These are phyloP conservation scores for Neoscelio sp. DNA, from an alignment of 2,888 invertebrate genomes.

Conservation along the genomic window DNA sequence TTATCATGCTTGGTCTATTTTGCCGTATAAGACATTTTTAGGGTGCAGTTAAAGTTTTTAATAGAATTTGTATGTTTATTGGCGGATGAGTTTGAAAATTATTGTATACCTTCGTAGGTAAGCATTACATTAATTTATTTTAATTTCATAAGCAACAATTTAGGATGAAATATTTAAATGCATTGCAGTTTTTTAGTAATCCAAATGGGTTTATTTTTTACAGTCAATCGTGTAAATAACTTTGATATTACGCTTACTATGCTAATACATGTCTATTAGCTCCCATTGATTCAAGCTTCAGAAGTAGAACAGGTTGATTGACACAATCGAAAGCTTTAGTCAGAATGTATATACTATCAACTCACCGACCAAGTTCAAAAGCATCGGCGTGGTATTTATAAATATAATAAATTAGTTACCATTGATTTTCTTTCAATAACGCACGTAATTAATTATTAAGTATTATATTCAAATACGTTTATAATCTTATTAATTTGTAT, in stretches of 20 bases:
- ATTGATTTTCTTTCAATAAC: constrained; percentile 3
- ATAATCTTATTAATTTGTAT: too few species aligned
- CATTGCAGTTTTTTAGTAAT: too few species aligned
- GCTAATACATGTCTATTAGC: constrained; percentile 26
- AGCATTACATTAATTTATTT: not conserved
- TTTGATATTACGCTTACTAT: not conserved
- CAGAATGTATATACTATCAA: constrained; percentile 26
- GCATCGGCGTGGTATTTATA: constrained; percentile 16
- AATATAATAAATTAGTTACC: not conserved
- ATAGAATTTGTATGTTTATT: not conserved
- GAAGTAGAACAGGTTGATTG: constrained; percentile 44
- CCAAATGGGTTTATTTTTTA: constrained; percentile 35
- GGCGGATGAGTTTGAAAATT: not conserved
- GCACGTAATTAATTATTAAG: too few species aligned
- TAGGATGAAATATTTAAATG: too few species aligned
- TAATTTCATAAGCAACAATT: too few species aligned
- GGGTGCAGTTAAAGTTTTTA: too few species aligned
- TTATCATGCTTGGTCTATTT: too few species aligned
- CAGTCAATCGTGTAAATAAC: constrained; percentile 17
- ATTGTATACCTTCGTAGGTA: too few species aligned
- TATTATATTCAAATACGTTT: too few species aligned
- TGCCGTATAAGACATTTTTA: too few species aligned
- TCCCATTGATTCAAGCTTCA: constrained; percentile 27
- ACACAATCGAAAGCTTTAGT: constrained; percentile 49
- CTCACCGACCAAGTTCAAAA: constrained; percentile 44